These are phyloP conservation scores for Penelope pileata DNA, from an alignment of 2,113 vertebrate species.

Conservation along the genomic window DNA sequence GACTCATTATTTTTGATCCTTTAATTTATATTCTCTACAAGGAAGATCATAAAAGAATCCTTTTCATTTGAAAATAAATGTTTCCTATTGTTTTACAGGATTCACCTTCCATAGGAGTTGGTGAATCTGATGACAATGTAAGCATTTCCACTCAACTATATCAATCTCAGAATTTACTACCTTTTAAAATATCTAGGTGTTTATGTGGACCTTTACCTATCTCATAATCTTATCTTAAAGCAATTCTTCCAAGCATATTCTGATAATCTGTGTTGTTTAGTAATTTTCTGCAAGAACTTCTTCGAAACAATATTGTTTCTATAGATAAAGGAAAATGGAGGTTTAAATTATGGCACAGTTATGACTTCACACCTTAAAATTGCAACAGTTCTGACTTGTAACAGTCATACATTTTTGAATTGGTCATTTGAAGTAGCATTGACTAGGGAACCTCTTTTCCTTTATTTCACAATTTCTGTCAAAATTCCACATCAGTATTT, in stretches of 20 bases:
- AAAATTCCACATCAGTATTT: neutral
- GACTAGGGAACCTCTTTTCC: neutral
- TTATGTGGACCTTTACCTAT: neutral
- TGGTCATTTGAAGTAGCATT: neutral
- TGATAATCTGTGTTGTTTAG: neutral
- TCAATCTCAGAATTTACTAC: neutral
- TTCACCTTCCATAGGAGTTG: neutral
- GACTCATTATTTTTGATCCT: neutral
- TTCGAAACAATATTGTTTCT: neutral
- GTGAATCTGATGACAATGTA: constrained; percentile 21
- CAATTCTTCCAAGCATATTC: neutral
- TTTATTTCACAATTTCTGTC: neutral
- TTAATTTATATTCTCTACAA: neutral
- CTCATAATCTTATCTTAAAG: neutral
- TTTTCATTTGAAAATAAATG: neutral
- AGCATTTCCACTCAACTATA: neutral
- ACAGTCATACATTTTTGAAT: neutral
- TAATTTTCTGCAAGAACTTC: neutral
- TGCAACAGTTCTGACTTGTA: neutral
- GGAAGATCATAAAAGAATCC: neutral
- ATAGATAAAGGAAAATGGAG: neutral
- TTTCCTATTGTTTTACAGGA: constrained; percentile 32
- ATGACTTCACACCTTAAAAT: neutral
- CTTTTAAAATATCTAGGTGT: neutral
- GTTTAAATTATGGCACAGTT: neutral